These are phyloP conservation scores for Poecilus cupreus DNA, from an alignment of 2,888 invertebrate species.

Conservation along the genomic window DNA sequence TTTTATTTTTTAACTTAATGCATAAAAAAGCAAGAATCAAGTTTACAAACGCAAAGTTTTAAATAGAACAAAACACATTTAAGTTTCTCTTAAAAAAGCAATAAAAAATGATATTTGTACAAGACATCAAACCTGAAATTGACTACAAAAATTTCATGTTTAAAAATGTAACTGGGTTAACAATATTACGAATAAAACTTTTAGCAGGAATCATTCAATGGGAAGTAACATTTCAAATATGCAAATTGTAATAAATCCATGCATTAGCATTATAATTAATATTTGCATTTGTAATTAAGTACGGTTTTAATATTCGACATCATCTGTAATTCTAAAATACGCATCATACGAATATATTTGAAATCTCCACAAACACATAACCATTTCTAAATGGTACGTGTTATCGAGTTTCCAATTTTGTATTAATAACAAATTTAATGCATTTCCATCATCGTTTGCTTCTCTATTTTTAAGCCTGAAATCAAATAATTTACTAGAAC, in stretches of 20 bases:
- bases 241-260: background rate
- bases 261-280: constrained; percentile 25
- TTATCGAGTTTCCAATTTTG: background rate
- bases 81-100: background rate
- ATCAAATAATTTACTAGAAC: no score
- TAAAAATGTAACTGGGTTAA: background rate
- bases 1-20: background rate
- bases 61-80: constrained; percentile 3
- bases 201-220: background rate
- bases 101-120: constrained; percentile 2
- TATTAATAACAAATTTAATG: background rate
- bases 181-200: background rate
- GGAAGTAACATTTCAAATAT: constrained; percentile 7
- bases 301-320: background rate
- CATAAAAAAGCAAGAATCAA: constrained; percentile 2
- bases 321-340: background rate
- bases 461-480: no score
- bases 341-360: background rate
- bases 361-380: background rate
- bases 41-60: constrained; percentile 7
- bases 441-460: background rate
- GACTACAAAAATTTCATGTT: background rate
- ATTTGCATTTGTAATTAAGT: constrained; percentile 35
- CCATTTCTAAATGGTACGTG: background rate
- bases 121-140: constrained; percentile 7